Conservation (phyloP, 2,888 invertebrate genomes). For the Thymelicus acteon region DNA sequence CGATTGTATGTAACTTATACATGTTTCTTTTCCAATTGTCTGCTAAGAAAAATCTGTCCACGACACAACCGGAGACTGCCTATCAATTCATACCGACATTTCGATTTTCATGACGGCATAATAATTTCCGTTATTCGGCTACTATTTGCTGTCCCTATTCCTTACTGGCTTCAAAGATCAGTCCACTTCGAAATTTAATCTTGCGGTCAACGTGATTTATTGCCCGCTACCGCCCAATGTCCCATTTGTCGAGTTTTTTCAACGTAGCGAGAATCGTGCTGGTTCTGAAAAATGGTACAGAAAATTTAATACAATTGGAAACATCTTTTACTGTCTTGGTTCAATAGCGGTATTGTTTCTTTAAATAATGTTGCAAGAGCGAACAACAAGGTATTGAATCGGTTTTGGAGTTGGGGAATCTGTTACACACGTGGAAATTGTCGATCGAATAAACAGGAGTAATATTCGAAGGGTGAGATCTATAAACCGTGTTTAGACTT, state of each 20-base stretch:
- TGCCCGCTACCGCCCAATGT: slow-evolving; percentile 11
- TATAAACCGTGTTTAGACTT: too few relatives aligned
- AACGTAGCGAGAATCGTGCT: slow-evolving; percentile 9
- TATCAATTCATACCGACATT: neutral
- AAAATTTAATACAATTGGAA: slow-evolving; percentile 9
- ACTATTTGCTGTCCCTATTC: slow-evolving; percentile 8
- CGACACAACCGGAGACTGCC: neutral
- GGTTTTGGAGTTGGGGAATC: too few relatives aligned
- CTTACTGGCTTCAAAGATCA: slow-evolving; percentile 25
- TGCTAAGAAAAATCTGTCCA: neutral
- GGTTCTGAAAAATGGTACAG: slow-evolving; percentile 2
- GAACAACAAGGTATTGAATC: too few relatives aligned
- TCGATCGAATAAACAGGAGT: too few relatives aligned
- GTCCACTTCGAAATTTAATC: slow-evolving; percentile 31
- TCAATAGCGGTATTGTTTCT: neutral
- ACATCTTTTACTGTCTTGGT: slow-evolving; percentile 2
- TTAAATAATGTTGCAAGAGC: too few relatives aligned
- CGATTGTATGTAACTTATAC: too few relatives aligned
- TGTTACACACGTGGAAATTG: too few relatives aligned
- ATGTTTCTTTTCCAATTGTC: slow-evolving; percentile 10
- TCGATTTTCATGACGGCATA: neutral
- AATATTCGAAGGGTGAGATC: too few relatives aligned
- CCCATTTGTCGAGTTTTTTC: slow-evolving; percentile 26
- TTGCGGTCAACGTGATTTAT: slow-evolving; percentile 32
- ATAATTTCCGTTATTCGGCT: neutral